Conservation (phyloP, 1,140 invertebrate genomes). For the Drosophila lacteicornis region DNA sequence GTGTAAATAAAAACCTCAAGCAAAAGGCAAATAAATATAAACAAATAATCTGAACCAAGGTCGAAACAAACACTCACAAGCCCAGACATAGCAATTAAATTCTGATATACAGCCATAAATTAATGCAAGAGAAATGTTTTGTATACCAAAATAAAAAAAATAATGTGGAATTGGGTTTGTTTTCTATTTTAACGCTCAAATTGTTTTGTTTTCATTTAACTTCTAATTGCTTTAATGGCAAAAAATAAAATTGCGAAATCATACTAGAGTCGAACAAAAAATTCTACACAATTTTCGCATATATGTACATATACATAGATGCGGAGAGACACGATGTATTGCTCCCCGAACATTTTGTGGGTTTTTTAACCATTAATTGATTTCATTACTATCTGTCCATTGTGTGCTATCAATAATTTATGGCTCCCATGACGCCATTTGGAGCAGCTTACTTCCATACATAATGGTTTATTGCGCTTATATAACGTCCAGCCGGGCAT, state of each 20-base stretch:
- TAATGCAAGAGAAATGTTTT: constrained; percentile 45
- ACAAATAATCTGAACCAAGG: constrained; percentile 65
- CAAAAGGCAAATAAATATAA: constrained; percentile 22
- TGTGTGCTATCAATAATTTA: constrained; percentile 69
- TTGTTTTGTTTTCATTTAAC: constrained; percentile 10
- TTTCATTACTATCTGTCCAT: constrained; percentile 54
- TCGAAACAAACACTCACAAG: constrained; percentile 20
- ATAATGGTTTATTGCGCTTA: constrained; percentile 56
- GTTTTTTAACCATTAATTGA: constrained; percentile 63
- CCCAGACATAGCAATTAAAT: constrained; percentile 16
- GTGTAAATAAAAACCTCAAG: constrained; percentile 47
- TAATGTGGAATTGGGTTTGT: background rate
- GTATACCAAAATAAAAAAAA: constrained; percentile 5
- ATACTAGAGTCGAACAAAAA: constrained; percentile 11
- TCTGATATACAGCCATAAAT: constrained; percentile 32
- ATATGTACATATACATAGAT: constrained; percentile 31
- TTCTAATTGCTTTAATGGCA: constrained; percentile 33
- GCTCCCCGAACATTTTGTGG: constrained; percentile 39
- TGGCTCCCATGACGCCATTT: constrained; percentile 67
- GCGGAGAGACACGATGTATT: constrained; percentile 29
- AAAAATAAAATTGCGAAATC: constrained; percentile 35
- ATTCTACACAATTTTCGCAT: constrained; percentile 39
- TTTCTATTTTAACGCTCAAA: constrained; percentile 8
- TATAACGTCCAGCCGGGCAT: constrained; percentile 33
- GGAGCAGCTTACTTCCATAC: constrained; percentile 50